A percentile compares a stretch with the other conserved stretches of the same genome.
Evolutionary conservation across 2,797 vertebrate genomes (phyloP).

Genomic region (Bufotes viridis): DNA sequence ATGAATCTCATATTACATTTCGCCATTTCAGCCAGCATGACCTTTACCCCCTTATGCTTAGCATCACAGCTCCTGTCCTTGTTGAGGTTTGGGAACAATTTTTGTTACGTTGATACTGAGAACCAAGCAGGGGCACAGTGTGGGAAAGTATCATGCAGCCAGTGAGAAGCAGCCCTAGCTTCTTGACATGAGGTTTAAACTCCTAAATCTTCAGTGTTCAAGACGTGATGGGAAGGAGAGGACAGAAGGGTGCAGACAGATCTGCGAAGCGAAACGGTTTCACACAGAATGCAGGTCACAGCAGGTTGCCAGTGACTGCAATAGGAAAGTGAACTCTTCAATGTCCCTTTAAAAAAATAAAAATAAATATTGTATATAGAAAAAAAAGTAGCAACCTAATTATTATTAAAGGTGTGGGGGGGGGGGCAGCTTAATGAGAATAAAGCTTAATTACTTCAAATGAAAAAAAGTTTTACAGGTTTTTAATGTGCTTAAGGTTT

Average conservation of each 20-base stretch:
- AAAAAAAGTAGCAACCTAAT: not conserved
- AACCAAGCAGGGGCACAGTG: constrained; percentile 21
- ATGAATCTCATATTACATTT: not conserved
- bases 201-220: constrained; percentile 39
- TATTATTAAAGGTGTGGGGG: no score
- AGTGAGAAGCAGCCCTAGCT: constrained; percentile 27
- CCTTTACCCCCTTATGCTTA: constrained; percentile 36
- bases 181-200: constrained; percentile 44
- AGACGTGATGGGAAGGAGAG: constrained; percentile 16
- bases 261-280: constrained; percentile 40
- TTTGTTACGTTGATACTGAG: constrained; percentile 31
- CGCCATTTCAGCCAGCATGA: not conserved
- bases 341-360: not conserved
- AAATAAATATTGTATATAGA: not conserved
- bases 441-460: no score
- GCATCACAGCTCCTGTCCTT: constrained; percentile 13
- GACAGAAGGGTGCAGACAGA: constrained; percentile 18
- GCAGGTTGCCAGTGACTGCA: not conserved
- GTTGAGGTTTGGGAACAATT: constrained; percentile 32
- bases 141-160: constrained; percentile 50
- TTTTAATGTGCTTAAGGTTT: no score
- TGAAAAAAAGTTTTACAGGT: no score
- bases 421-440: no score
- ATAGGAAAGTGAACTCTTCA: constrained; percentile 6
- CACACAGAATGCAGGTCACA: constrained; percentile 23